Evolutionary conservation across 2,113 vertebrate species (phyloP).

Genomic region (Psilopsiagon aymara): DNA sequence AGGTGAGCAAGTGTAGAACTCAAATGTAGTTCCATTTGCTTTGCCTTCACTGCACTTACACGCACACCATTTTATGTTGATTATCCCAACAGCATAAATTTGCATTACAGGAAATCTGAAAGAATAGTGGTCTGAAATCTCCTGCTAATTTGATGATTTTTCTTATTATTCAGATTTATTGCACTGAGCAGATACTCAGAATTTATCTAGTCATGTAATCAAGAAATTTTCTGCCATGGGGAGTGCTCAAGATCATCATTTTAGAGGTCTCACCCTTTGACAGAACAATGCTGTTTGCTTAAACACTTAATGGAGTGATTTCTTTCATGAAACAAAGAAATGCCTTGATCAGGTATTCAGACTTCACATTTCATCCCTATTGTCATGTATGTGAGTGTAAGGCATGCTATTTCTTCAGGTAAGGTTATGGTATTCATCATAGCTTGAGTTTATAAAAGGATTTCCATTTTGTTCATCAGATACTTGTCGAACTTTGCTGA

Average conservation of each 20-base stretch:
- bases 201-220: neutral
- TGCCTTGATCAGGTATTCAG: conserved; percentile 27
- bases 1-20: neutral
- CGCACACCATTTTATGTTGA: neutral
- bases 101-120: neutral
- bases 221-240: neutral
- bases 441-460: conserved; percentile 27
- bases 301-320: neutral
- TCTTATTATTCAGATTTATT: neutral
- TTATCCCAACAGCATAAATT: neutral
- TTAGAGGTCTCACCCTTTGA: neutral
- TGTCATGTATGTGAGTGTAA: neutral
- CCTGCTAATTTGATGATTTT: neutral
- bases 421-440: conserved; percentile 32
- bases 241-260: neutral
- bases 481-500: conserved; percentile 43
- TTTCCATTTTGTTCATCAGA: conserved; percentile 50
- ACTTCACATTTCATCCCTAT: neutral
- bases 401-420: neutral
- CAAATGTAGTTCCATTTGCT: neutral
- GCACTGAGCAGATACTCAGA: neutral
- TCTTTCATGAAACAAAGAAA: neutral
- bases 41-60: neutral
- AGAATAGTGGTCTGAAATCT: neutral
- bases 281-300: neutral